These are phyloP conservation scores for Alauda arvensis DNA, from an alignment of 2,797 vertebrate genomes.

Conservation along the genomic window DNA sequence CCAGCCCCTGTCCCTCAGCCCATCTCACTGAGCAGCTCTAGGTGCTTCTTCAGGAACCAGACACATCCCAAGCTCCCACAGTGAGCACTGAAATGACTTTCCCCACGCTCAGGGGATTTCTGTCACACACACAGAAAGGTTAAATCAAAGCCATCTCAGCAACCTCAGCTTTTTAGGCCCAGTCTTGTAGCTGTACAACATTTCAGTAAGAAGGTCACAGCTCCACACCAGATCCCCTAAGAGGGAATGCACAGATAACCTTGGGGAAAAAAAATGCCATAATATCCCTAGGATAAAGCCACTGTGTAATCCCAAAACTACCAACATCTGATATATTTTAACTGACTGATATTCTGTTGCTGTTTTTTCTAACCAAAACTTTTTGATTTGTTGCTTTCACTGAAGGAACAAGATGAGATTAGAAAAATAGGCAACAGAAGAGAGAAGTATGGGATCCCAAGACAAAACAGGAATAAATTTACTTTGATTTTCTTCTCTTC, in stretches of 20 bases:
- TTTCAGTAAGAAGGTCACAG: not conserved
- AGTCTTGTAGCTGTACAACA: not conserved
- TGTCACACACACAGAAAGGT: not conserved
- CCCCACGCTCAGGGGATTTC: not conserved
- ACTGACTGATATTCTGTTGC: not conserved
- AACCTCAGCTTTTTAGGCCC: not conserved
- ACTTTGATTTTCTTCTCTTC: too few relatives aligned
- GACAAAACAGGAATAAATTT: not conserved
- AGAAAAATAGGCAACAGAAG: not conserved
- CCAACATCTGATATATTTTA: not conserved
- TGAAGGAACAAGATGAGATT: not conserved
- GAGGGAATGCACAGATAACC: not conserved
- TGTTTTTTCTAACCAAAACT: not conserved
- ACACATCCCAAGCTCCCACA: not conserved
- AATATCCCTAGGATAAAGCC: not conserved
- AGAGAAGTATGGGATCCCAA: not conserved
- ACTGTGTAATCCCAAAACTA: not conserved
- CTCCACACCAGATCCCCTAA: not conserved
- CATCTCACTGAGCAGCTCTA: not conserved
- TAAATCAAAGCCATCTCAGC: not conserved
- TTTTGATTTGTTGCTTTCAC: not conserved
- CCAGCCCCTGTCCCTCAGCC: not conserved
- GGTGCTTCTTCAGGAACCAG: not conserved
- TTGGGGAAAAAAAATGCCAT: not conserved
- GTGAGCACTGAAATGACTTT: fast-evolving